Evolutionary conservation across 2,797 vertebrate genomes (phyloP), one percentile per base, ranked within the genome.

Genomic region (Hemitrygon akajei): DNA sequence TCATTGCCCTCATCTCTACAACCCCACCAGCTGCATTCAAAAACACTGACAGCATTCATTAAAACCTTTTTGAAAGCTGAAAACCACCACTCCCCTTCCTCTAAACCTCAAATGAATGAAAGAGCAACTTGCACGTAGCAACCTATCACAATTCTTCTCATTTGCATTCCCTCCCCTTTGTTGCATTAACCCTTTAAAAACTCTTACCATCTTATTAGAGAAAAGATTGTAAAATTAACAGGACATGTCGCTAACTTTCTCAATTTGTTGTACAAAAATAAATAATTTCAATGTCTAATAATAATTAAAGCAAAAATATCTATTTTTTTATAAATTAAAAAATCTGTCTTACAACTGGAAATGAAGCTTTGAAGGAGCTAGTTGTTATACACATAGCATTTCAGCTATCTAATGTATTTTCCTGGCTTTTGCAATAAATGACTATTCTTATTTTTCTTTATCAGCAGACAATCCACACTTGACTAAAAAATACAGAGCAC

Each of bases 1-100:
- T 95, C 95, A 91, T 94, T 47, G 95, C 95, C 96, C 94, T 94
- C 94, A 95, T 94, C 94, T 94, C 91, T 93, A 94, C 25, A 60
- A 94, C 94, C 95, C 94, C 95, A 96, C 95, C 95, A 96, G 96
- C 95, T 95, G 95, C 95, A 96, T 96, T 95, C 94, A 96, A 95
- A 96, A 95, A 25, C 96, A 96, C 95, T 94, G 95, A 95, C 95
- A 96, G 95, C 94, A 95, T 96, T 96, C 96, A 97, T 96, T 96
- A 96, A 96, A 96, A 95, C 95, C 95, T 95, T 97, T 96, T 96
- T 95, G 95, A 95, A 96, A 95, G 95, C 95, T 96, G 95, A 95
- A 96, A 95, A 95, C 96, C 96, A 96, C 94, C 91, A 93, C 37
- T 76, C 96, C 95, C 94, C 95, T 96, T 95, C 95, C 94, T 95